Conservation (phyloP, 2,113 vertebrate species). For the Dasypus novemcinctus region DNA sequence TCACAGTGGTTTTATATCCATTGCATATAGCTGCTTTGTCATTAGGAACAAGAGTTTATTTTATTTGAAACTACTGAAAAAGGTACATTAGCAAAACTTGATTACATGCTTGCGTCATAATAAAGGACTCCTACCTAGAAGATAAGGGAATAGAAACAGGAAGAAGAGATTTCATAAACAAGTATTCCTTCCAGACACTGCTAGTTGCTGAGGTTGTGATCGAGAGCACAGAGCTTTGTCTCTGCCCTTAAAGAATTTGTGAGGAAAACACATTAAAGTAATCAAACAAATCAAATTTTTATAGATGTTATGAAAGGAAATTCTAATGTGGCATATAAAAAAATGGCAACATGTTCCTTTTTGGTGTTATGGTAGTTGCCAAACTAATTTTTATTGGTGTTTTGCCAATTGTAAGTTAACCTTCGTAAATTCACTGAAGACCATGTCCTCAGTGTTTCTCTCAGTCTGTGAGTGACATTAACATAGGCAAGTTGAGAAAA, state of each 20-base stretch:
- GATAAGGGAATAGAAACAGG: not conserved
- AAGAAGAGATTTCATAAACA: not conserved
- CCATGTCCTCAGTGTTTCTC: not conserved
- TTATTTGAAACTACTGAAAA: not conserved
- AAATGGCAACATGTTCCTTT: not conserved
- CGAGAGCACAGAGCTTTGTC: not conserved
- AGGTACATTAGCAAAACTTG: not conserved
- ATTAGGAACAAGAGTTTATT: not conserved
- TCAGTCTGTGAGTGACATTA: not conserved
- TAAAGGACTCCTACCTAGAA: not conserved
- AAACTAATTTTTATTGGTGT: not conserved
- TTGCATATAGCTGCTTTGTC: slow-evolving; percentile 95
- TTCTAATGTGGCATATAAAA: not conserved
- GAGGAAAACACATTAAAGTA: not conserved
- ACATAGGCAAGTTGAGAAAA: not conserved
- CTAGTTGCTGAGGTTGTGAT: not conserved
- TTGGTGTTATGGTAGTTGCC: not conserved
- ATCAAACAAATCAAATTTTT: not conserved
- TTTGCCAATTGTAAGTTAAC: not conserved
- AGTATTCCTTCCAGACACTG: not conserved
- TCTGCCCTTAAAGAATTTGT: not conserved
- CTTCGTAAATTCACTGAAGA: not conserved
- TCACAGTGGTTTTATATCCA: slow-evolving; percentile 90
- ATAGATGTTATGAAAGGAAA: not conserved
- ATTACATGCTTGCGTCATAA: not conserved